These are phyloP conservation scores for Lepidocolaptes lacrymiger DNA, from an alignment of 2,797 vertebrate genomes.

Conservation along the genomic window DNA sequence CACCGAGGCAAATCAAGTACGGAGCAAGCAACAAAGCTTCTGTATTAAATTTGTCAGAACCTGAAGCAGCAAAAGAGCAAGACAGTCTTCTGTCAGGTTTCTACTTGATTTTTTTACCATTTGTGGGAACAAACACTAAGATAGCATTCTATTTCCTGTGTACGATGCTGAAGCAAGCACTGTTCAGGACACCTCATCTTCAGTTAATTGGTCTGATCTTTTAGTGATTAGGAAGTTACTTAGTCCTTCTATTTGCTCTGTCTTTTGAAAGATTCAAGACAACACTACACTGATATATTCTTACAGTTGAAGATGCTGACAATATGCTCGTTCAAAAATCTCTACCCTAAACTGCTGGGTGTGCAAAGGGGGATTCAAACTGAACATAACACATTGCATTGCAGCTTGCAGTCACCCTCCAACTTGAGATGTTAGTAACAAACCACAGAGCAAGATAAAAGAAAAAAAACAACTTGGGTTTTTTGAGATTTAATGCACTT, in stretches of 20 bases:
- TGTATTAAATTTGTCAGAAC: neutral
- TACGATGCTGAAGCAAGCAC: neutral
- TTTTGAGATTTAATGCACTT: neutral
- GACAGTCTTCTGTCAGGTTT: neutral
- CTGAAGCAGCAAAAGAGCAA: neutral
- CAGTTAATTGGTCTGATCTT: neutral
- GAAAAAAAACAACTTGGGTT: accelerated
- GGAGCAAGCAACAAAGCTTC: neutral
- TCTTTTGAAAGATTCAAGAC: neutral
- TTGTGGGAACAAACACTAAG: neutral
- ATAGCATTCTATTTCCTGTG: neutral
- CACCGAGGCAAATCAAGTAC: neutral
- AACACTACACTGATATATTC: neutral
- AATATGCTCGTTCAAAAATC: neutral
- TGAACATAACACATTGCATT: neutral
- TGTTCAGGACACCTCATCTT: neutral
- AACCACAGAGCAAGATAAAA: neutral
- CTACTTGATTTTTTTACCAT: neutral
- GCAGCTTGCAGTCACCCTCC: neutral
- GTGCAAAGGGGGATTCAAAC: neutral
- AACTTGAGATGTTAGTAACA: neutral
- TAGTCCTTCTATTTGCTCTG: neutral
- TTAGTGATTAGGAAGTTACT: neutral
- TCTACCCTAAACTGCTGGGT: neutral
- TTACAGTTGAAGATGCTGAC: neutral